Conservation (phyloP, 64 coral and sea anemone species). For the Montipora cactus region DNA sequence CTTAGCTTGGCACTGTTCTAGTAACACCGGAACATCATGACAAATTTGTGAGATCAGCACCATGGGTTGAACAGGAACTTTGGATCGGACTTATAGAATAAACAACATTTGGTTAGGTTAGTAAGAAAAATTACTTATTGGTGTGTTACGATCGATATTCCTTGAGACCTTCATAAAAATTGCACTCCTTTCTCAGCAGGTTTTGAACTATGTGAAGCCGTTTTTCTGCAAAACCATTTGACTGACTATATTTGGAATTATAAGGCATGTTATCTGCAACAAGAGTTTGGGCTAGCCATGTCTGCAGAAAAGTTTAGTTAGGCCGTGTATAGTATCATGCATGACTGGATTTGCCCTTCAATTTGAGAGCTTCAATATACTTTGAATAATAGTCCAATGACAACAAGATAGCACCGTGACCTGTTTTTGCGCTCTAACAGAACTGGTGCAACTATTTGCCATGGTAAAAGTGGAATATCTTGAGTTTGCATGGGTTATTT, state of each 20-base stretch:
- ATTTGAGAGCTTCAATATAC: too few relatives aligned
- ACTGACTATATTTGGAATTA: conserved; percentile 61
- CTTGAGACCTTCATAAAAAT: conserved; percentile 67
- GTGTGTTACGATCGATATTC: conserved; percentile 54
- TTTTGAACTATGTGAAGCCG: conserved; percentile 38
- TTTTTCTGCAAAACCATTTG: conserved; percentile 55
- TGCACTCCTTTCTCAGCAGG: conserved; percentile 46
- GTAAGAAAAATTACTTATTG: conserved; percentile 68
- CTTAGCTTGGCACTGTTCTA: conserved; percentile 36
- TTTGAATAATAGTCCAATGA: too few relatives aligned
- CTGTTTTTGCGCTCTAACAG: too few relatives aligned
- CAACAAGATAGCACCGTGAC: too few relatives aligned
- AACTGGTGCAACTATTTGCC: too few relatives aligned
- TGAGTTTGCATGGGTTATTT: too few relatives aligned
- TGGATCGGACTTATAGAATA: conserved; percentile 40
- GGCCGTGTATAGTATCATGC: too few relatives aligned
- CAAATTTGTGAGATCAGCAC: conserved; percentile 14
- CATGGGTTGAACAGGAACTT: conserved; percentile 39
- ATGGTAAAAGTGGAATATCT: too few relatives aligned
- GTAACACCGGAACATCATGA: conserved; percentile 14
- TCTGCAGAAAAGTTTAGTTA: too few relatives aligned
- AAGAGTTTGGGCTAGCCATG: too few relatives aligned
- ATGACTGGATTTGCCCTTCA: too few relatives aligned
- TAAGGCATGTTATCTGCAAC: background rate
- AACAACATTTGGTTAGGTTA: conserved; percentile 71